Base-by-base conservation (phyloP, 2,797 vertebrate genomes). In the Furcifer pardalis region DNA sequence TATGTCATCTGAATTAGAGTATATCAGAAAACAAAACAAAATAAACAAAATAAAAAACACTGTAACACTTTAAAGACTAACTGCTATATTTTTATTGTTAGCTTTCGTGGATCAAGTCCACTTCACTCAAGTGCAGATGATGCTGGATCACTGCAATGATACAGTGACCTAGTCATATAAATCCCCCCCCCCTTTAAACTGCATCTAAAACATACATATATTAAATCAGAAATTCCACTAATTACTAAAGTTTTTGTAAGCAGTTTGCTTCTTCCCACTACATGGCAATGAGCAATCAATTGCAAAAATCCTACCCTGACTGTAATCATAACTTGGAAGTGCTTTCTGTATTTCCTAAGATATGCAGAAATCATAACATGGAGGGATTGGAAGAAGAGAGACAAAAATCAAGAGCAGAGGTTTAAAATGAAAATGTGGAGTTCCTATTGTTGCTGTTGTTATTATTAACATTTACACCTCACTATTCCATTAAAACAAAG, bases 251-350 rank as follows among this genome's bases (percentile, higher is more conserved):
- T 40, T 60, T 37, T 15, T 44, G 27, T 69, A 23, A 78, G 42
- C 42, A 60, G 65, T 60, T 68, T 46, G 25, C 25, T 81, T 59
- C 49, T 56, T 30, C 66, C 79, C 25, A 15, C 59, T 60, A 73
- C 27, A 27, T 79, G 63, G 71, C 68, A 73, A 62, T 78, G 76
- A 79, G 56, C 35, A 62, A 72, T 84, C 42, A 72, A 79, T 60
- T 79, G n/a, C n/a, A 59, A 69, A 62, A 35, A 78, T 84, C 52
- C 46, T 21, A 46, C 6, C 8, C 10, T 62, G 21, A 21, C 73
- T 62, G 40, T 42, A 62, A 23, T 27, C 15, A 19, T 17, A 27
- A 12, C 4, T 72, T 62, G 62, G 35, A 60, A 59, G 66, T 59
- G 9, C 42, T 52, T 59, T 46, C n/a, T 69, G 8, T 25, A 68